These are phyloP conservation scores for Laothoe populi DNA, from an alignment of 2,888 invertebrate species.

Conservation along the genomic window DNA sequence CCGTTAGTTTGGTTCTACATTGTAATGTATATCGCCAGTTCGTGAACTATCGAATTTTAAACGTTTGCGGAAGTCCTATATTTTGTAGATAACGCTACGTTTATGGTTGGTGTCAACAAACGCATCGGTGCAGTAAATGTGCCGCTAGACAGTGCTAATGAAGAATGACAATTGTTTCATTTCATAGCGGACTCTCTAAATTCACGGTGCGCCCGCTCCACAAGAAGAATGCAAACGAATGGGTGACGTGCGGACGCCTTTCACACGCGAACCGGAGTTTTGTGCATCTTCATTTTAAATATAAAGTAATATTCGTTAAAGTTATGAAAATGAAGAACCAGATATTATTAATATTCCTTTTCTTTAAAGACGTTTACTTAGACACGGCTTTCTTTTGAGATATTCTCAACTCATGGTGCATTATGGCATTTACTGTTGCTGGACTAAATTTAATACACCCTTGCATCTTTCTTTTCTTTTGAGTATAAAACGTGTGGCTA, in stretches of 20 bases:
- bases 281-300: constrained; percentile 46
- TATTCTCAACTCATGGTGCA: too few species aligned
- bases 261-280: constrained; percentile 56
- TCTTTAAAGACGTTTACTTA: background rate
- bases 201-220: constrained; percentile 47
- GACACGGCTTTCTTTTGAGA: background rate
- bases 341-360: background rate
- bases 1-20: background rate
- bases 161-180: constrained; percentile 70
- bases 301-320: constrained; percentile 14
- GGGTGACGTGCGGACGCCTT: constrained; percentile 50
- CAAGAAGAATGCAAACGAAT: constrained; percentile 74
- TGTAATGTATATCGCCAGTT: background rate
- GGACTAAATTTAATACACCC: too few species aligned
- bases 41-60: background rate
- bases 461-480: too few species aligned
- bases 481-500: too few species aligned
- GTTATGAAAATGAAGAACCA: background rate
- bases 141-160: constrained; percentile 67
- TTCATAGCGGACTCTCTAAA: constrained; percentile 62
- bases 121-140: constrained; percentile 48
- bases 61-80: constrained; percentile 24
- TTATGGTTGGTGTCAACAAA: constrained; percentile 42
- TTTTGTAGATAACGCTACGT: constrained; percentile 29
- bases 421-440: too few species aligned